Conservation (phyloP, 2,888 invertebrate genomes). For the Sturmia bella region DNA sequence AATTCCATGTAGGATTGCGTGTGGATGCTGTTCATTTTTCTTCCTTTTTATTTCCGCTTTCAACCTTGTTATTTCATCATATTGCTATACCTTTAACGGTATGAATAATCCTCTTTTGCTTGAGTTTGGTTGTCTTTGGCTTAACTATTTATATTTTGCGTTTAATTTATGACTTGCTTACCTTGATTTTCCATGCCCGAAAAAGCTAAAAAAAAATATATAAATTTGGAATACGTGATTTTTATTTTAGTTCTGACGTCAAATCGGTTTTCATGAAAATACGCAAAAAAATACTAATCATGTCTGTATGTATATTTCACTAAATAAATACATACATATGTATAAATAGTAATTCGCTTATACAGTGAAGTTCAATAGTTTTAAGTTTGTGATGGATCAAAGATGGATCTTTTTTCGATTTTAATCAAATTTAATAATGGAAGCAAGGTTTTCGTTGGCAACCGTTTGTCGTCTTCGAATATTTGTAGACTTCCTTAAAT, state of each 20-base stretch:
- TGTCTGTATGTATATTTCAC: neutral
- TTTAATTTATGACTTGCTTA: slow-evolving; percentile 49
- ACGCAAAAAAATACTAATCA: slow-evolving; percentile 7
- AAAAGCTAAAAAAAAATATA: slow-evolving; percentile 5
- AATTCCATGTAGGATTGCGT: slow-evolving; percentile 19
- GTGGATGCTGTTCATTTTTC: slow-evolving; percentile 59
- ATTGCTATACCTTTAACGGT: neutral
- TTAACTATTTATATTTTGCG: neutral
- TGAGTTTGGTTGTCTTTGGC: slow-evolving; percentile 1
- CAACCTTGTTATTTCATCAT: slow-evolving; percentile 46
- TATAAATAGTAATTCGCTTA: too few relatives aligned
- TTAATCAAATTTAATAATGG: too few relatives aligned
- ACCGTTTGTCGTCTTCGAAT: too few relatives aligned
- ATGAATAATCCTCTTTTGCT: slow-evolving; percentile 38
- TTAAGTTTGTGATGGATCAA: too few relatives aligned
- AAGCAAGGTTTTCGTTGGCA: too few relatives aligned
- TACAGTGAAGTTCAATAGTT: too few relatives aligned
- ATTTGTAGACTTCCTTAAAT: too few relatives aligned
- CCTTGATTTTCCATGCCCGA: slow-evolving; percentile 52
- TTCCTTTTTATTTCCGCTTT: slow-evolving; percentile 30
- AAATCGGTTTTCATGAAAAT: slow-evolving; percentile 18
- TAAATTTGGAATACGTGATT: slow-evolving; percentile 16
- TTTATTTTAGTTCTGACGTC: slow-evolving; percentile 50
- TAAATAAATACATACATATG: too few relatives aligned
- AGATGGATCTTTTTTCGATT: too few relatives aligned